phyloP scores from a whole-genome alignment of 1,140 invertebrate species.

The Asbolus verrucosus region DNA sequence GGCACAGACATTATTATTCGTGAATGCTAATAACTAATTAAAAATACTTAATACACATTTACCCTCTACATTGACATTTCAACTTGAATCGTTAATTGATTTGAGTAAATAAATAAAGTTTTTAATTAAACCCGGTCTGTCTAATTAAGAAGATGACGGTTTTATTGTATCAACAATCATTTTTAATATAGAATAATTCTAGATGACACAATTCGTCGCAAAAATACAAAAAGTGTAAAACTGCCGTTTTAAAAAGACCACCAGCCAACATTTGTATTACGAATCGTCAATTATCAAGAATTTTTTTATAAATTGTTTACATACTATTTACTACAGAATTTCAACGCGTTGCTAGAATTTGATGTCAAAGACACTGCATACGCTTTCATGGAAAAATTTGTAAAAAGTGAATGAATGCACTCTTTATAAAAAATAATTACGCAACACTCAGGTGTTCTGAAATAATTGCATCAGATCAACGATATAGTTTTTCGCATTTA shows the following conservation, averaged over 20 bases:
- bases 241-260: background rate
- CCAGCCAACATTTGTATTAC: background rate
- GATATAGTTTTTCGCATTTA: constrained; percentile 30
- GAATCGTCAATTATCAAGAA: too few species aligned
- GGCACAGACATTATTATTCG: too few species aligned
- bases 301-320: too few species aligned
- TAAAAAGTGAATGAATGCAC: background rate
- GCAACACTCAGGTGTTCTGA: background rate
- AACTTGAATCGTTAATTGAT: constrained; percentile 21
- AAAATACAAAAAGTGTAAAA: constrained; percentile 12
- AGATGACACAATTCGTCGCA: too few species aligned
- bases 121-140: constrained; percentile 15
- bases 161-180: constrained; percentile 3
- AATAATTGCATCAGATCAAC: constrained; percentile 5
- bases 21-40: too few species aligned
- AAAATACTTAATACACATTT: background rate
- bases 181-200: too few species aligned
- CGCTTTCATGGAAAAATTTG: background rate
- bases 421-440: background rate
- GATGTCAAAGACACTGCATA: constrained; percentile 29
- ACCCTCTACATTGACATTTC: background rate
- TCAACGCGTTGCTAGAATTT: constrained; percentile 3
- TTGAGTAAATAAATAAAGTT: constrained; percentile 33
- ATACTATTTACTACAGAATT: constrained; percentile 6
- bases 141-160: constrained; percentile 15